Percentiles rank a stretch among this genome's conserved stretches.
Conservation (phyloP, 1,140 invertebrate genomes). For the Megalonaias nervosa region DNA sequence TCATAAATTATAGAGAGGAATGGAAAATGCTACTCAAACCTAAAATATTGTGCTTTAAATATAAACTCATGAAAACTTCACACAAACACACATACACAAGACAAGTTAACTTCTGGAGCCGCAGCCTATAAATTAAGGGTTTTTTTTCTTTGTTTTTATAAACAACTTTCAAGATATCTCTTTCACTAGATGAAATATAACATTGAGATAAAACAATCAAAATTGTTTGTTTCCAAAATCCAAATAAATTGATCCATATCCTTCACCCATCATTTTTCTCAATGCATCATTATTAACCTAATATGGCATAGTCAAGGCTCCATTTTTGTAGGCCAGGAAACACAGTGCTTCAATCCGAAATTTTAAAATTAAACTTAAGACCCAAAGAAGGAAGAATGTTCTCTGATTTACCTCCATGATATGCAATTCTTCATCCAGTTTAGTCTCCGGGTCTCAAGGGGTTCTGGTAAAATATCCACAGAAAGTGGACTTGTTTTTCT, state of each 20-base stretch:
- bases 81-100: too few relatives aligned
- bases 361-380: not conserved
- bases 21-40: too few relatives aligned
- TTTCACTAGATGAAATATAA: too few relatives aligned
- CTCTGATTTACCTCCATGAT: constrained; percentile 59
- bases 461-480: constrained; percentile 35
- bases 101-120: not conserved
- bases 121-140: not conserved
- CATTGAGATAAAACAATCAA: too few relatives aligned
- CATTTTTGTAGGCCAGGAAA: not conserved
- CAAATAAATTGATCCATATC: not conserved
- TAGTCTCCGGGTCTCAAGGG: constrained; percentile 45
- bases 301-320: not conserved
- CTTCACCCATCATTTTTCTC: not conserved
- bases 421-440: constrained; percentile 62
- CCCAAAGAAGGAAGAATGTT: too few relatives aligned
- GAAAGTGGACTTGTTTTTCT: not conserved
- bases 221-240: not conserved
- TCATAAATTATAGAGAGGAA: too few relatives aligned
- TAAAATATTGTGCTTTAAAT: too few relatives aligned
- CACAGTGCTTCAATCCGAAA: not conserved
- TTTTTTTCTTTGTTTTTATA: too few relatives aligned
- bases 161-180: not conserved
- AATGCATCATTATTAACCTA: not conserved
- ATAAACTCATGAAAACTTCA: too few relatives aligned